Percentiles rank a stretch among this genome's conserved stretches.
These are phyloP conservation scores for Tragopan temminckii DNA, from an alignment of 2,797 vertebrate species.

Conservation along the genomic window DNA sequence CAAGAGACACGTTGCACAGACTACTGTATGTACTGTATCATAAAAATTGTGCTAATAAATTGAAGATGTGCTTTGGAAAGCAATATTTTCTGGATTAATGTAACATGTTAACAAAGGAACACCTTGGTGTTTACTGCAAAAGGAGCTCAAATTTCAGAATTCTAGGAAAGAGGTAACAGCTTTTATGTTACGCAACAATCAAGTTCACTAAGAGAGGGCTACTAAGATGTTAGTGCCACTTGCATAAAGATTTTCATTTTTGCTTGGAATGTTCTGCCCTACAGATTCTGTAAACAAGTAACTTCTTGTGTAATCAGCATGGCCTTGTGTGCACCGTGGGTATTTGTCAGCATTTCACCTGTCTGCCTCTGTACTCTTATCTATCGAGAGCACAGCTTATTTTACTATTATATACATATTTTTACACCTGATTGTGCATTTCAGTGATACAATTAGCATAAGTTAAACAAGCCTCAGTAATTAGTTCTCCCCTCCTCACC, in stretches of 20 bases:
- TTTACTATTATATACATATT: too few relatives aligned
- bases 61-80: neutral
- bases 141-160: neutral
- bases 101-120: neutral
- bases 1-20: rapidly evolving
- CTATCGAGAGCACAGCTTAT: neutral
- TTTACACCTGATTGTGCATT: rapidly evolving
- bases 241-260: neutral
- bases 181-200: too few relatives aligned
- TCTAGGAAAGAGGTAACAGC: neutral
- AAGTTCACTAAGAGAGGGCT: neutral
- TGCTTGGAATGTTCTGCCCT: neutral
- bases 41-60: neutral
- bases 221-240: neutral
- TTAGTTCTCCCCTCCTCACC: neutral
- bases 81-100: neutral
- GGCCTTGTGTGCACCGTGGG: rapidly evolving
- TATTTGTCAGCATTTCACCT: neutral
- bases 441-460: rapidly evolving
- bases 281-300: neutral
- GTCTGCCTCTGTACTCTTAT: rapidly evolving
- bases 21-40: neutral
- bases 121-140: rapidly evolving
- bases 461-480: rapidly evolving
- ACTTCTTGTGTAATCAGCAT: neutral